phyloP scores from a whole-genome alignment of 2,797 vertebrate species.

The Paedocypris micromegethes region DNA sequence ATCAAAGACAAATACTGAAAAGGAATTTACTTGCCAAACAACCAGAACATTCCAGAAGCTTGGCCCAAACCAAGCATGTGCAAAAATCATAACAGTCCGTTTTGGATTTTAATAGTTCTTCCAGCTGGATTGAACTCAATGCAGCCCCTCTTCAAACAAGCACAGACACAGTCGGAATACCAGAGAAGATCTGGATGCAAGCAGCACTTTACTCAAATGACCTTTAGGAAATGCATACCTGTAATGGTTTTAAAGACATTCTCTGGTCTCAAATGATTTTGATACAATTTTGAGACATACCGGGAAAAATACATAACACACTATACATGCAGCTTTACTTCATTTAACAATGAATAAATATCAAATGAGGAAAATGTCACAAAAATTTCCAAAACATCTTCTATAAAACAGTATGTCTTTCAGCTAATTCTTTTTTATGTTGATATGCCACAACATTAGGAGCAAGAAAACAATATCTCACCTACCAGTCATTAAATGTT shows the following conservation, averaged over 20 bases:
- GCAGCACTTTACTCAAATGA: slow-evolving; percentile 43
- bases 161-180: slow-evolving; percentile 53
- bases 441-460: too few species aligned
- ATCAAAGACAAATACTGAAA: slow-evolving; percentile 3
- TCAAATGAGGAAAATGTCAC: too few species aligned
- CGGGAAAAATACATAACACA: too few species aligned
- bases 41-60: slow-evolving; percentile 10
- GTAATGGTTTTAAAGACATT: background rate
- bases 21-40: slow-evolving; percentile 5
- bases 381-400: too few species aligned
- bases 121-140: slow-evolving; percentile 11
- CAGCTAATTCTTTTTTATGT: too few species aligned
- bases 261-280: too few species aligned
- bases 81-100: background rate
- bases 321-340: too few species aligned
- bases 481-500: too few species aligned
- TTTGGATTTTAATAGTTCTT: slow-evolving; percentile 25
- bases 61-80: background rate
- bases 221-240: slow-evolving; percentile 13
- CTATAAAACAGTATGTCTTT: too few species aligned
- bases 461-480: too few species aligned
- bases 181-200: slow-evolving; percentile 32
- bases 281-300: too few species aligned
- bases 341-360: too few species aligned
- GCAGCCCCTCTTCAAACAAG: slow-evolving; percentile 46